phyloP scores from a whole-genome alignment of 2,888 invertebrate genomes.

The Platycheirus rosarum region DNA sequence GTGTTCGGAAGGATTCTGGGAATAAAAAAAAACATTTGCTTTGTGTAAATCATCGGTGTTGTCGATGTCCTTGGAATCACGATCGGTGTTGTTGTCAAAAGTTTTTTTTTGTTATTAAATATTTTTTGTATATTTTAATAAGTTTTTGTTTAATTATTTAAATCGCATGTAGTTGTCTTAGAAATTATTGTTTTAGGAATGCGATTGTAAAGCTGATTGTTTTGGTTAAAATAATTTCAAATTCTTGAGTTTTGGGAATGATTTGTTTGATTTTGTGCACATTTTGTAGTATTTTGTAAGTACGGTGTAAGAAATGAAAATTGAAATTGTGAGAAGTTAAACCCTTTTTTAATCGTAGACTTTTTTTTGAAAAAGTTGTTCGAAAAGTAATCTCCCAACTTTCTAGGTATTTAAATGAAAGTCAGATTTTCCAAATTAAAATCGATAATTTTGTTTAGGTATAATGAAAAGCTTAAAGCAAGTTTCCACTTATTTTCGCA shows the following conservation, averaged over 20 bases:
- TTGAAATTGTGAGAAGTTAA: too few relatives aligned
- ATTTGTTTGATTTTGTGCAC: slow-evolving; percentile 26
- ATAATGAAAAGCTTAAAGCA: too few relatives aligned
- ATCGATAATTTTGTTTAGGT: too few relatives aligned
- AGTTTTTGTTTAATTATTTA: slow-evolving; percentile 1
- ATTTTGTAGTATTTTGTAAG: background rate
- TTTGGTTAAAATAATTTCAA: slow-evolving; percentile 10
- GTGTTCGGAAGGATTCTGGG: slow-evolving; percentile 46
- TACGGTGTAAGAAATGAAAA: background rate
- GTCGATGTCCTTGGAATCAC: slow-evolving; percentile 73
- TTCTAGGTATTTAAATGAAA: too few relatives aligned
- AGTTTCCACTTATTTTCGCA: too few relatives aligned
- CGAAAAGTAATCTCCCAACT: too few relatives aligned
- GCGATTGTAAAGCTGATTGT: slow-evolving; percentile 55
- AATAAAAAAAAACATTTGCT: slow-evolving; percentile 44
- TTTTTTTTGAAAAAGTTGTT: too few relatives aligned
- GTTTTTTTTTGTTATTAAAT: too few relatives aligned
- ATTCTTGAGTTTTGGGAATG: slow-evolving; percentile 6
- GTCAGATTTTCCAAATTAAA: too few relatives aligned
- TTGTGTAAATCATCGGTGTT: slow-evolving; percentile 73
- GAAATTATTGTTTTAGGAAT: slow-evolving; percentile 62
- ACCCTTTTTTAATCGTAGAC: too few relatives aligned
- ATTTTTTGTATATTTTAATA: slow-evolving; percentile 13
- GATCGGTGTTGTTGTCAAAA: slow-evolving; percentile 70
- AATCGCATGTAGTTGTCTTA: slow-evolving; percentile 69